Evolutionary conservation across 2,797 vertebrate species (phyloP), one percentile per base, ranked within the genome.

Genomic region (Heteromormyrus szaboi): DNA sequence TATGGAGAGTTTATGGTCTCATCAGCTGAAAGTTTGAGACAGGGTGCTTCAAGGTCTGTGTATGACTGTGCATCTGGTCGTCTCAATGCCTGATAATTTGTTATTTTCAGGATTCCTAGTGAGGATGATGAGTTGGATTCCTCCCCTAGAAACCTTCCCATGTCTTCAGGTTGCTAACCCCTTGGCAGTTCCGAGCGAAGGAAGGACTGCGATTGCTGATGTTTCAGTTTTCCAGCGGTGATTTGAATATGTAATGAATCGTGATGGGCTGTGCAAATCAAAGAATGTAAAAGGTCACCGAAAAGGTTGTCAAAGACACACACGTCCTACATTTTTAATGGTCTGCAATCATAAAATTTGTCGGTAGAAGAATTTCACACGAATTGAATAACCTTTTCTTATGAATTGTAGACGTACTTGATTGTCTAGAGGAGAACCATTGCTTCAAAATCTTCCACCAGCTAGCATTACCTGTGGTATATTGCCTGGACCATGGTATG

Each of bases 231-330:
- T 87, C 19, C 29, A 48, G 44, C 56, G 11, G 41, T 25, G 37
- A 65, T 65, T 65, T 87, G n/a, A 65, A 87, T 87, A 37, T 22
- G n/a, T 65, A 87, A 65, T 65, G 56, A 65, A 48, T 68, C 29
- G 37, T 48, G 51, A 87, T 65, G 59, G 86, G 56, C 33, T 87
- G 86, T 68, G 86, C 56, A 87, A 68, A 87, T 48, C 37, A 68
- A 68, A 68, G 19, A 68, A 65, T 46, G 86, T 46, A 65, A 87
- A 65, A 54, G 86, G 86, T 87, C 41, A 62, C 56, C 3, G 11
- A 46, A 65, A 29, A 87, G 86, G 86, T 87, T 22, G 41, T 37
- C 56, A 37, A 41, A 68, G 86, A 65, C 59, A 68, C 41, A 33
- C 33, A 68, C 4, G 2, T 65, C 29, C 11, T 65, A 48, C 59